Conservation (phyloP, 2,888 invertebrate genomes). For the Dynastes hyllus region DNA sequence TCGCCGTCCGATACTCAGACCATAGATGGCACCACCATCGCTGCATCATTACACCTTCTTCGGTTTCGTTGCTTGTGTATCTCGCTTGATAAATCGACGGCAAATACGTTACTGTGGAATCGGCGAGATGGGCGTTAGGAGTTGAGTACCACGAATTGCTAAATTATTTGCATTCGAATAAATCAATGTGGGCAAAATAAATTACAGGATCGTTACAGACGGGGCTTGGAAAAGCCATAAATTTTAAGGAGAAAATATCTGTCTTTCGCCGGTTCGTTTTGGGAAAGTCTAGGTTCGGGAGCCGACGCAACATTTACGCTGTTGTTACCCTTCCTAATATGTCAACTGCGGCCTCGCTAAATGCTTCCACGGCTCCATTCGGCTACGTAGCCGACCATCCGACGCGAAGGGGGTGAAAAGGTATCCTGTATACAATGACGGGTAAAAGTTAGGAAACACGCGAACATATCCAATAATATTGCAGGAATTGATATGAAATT, state of each 20-base stretch:
- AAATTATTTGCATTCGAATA: conserved; percentile 35
- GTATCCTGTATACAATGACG: too few relatives aligned
- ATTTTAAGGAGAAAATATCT: conserved; percentile 22
- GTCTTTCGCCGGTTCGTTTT: background rate
- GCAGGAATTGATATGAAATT: too few relatives aligned
- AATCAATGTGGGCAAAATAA: conserved; percentile 23
- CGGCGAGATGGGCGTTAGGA: background rate
- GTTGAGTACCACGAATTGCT: conserved; percentile 20
- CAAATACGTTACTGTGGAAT: conserved; percentile 1
- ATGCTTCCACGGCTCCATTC: background rate
- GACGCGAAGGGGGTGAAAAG: too few relatives aligned
- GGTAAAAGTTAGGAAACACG: too few relatives aligned
- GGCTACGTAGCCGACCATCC: too few relatives aligned
- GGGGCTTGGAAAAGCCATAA: background rate
- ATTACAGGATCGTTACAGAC: conserved; percentile 6
- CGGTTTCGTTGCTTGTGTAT: conserved; percentile 1
- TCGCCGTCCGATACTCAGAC: background rate
- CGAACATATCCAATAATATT: too few relatives aligned
- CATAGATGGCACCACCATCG: too few relatives aligned
- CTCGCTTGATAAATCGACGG: conserved; percentile 13
- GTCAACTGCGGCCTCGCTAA: conserved; percentile 2
- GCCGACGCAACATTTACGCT: background rate
- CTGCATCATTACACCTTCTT: background rate
- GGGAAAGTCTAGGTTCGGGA: background rate
- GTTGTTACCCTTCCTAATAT: conserved; percentile 20